Conservation (phyloP, 2,888 invertebrate genomes). For the Eupsilia transversa region DNA sequence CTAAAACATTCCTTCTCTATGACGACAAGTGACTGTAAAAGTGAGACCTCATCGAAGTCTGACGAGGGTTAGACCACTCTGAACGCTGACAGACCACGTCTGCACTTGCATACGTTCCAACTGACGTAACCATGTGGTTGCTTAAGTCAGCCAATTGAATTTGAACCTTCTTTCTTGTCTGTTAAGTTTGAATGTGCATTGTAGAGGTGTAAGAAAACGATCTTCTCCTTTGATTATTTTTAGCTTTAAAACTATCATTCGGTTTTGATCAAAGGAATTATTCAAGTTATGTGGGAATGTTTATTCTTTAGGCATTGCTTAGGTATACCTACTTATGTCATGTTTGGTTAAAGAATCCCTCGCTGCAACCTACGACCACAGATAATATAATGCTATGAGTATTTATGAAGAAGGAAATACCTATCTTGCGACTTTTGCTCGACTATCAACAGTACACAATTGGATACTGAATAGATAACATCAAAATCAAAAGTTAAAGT, state of each 20-base stretch:
- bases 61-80: conserved; percentile 71
- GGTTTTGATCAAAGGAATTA: conserved; percentile 45
- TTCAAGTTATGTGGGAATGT: conserved; percentile 53
- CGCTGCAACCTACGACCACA: neutral
- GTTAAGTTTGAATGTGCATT: neutral
- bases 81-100: conserved; percentile 74
- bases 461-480: neutral
- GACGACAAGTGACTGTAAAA: conserved; percentile 57
- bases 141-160: neutral
- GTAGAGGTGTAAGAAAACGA: neutral
- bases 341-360: conserved; percentile 6
- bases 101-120: conserved; percentile 60
- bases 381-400: no score
- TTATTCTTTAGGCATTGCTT: neutral
- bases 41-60: conserved; percentile 65
- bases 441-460: neutral
- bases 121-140: conserved; percentile 47
- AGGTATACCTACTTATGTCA: neutral
- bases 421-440: neutral
- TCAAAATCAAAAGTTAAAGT: no score
- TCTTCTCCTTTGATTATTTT: conserved; percentile 35
- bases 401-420: neutral
- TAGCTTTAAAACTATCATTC: conserved; percentile 46
- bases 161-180: accelerated
- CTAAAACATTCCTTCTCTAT: conserved; percentile 43